Percentiles rank a stretch among this genome's conserved stretches.
phyloP scores from a whole-genome alignment of 2,888 invertebrate genomes.

The Creontiades dilutus region DNA sequence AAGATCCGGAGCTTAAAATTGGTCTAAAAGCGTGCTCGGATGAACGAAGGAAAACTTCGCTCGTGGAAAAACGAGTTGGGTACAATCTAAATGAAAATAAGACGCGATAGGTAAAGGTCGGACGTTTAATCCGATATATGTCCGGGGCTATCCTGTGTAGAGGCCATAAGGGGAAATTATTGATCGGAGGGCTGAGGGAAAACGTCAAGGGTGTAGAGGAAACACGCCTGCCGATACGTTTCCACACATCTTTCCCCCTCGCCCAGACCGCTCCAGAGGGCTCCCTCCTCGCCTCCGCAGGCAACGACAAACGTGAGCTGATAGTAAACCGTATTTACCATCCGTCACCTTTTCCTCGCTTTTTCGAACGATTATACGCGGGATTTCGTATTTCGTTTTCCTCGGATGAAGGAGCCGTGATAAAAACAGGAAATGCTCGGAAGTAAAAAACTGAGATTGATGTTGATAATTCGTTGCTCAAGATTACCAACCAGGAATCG shows the following conservation, averaged over 20 bases:
- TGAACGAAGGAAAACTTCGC: too few species aligned
- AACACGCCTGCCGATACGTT: constrained; percentile 60
- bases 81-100: too few species aligned
- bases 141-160: background rate
- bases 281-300: background rate
- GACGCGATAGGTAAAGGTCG: constrained; percentile 29
- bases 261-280: background rate
- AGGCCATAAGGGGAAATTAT: constrained; percentile 57
- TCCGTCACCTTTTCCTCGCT: background rate
- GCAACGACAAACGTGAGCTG: constrained; percentile 11
- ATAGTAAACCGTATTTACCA: constrained; percentile 17
- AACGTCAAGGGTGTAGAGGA: constrained; percentile 64
- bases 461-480: too few species aligned
- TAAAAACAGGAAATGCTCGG: background rate
- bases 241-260: constrained; percentile 56
- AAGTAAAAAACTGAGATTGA: background rate
- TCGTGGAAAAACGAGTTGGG: too few species aligned
- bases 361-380: background rate
- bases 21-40: too few species aligned
- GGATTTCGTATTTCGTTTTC: background rate
- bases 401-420: background rate
- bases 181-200: constrained; percentile 55
- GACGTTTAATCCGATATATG: constrained; percentile 33
- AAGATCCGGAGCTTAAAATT: too few species aligned
- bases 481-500: too few species aligned